Evolutionary conservation across 2,888 invertebrate species (phyloP).

Genomic region (Gisinianus flammeolus): DNA sequence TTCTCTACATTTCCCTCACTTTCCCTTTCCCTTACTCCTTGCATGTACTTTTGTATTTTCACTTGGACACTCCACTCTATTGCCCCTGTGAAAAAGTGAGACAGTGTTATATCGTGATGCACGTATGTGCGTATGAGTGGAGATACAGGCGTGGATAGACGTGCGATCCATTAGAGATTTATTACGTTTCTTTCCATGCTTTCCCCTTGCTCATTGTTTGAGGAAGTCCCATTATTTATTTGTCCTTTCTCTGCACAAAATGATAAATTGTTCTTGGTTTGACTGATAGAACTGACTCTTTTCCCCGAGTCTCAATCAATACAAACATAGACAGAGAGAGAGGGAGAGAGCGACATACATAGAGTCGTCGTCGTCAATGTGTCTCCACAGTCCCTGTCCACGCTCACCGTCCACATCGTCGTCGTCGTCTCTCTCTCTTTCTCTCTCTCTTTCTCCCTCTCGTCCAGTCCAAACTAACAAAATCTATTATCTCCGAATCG

Average conservation of each 20-base stretch:
- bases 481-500: not conserved
- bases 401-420: not conserved
- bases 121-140: not conserved
- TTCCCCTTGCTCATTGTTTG: constrained; percentile 27
- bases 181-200: constrained; percentile 32
- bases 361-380: too few species aligned
- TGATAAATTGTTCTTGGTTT: constrained; percentile 38
- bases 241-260: constrained; percentile 19
- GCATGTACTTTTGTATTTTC: not conserved
- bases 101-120: too few species aligned
- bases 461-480: not conserved
- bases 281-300: constrained; percentile 33
- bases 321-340: too few species aligned
- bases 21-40: not conserved
- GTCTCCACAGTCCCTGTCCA: not conserved
- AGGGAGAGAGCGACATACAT: too few species aligned
- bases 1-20: not conserved
- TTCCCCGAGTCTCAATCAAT: constrained; percentile 27
- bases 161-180: constrained; percentile 31
- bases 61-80: not conserved
- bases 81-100: not conserved
- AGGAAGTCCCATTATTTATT: constrained; percentile 35
- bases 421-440: not conserved
- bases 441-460: not conserved
- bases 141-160: not conserved